Percentiles rank a stretch among this genome's conserved stretches.
phyloP scores from a whole-genome alignment of 2,113 vertebrate species.

The Anas platyrhynchos region DNA sequence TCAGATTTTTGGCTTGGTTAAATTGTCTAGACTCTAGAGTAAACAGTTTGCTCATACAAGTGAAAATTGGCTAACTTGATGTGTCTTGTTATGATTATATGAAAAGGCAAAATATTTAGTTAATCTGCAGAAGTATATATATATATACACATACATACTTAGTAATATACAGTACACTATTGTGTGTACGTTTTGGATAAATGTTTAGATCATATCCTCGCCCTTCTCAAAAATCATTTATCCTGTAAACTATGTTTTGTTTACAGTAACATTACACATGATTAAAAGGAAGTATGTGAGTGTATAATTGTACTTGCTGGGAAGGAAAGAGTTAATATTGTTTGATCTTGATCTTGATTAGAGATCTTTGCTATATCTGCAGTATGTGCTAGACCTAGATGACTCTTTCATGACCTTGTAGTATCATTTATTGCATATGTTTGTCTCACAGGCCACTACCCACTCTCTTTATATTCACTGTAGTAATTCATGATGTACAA shows the following conservation, averaged over 20 bases:
- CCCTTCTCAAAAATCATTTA: neutral
- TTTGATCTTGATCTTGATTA: neutral
- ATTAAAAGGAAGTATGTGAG: neutral
- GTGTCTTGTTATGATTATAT: neutral
- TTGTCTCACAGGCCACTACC: neutral
- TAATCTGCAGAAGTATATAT: neutral
- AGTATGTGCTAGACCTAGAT: neutral
- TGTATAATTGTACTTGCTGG: neutral
- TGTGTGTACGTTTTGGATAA: neutral
- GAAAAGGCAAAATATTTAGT: neutral
- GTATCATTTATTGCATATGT: neutral
- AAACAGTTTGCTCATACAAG: constrained; percentile 42
- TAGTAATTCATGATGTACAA: neutral
- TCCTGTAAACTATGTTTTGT: neutral
- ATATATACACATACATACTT: neutral
- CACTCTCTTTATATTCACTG: neutral
- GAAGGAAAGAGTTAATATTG: neutral
- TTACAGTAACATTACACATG: neutral
- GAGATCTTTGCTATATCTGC: neutral
- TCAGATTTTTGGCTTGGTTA: constrained; percentile 14
- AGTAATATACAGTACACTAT: neutral
- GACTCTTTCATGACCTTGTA: neutral
- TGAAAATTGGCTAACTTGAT: neutral
- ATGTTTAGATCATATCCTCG: neutral
- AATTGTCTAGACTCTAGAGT: neutral